phyloP scores from a whole-genome alignment of 2,797 vertebrate genomes.

The Periparus ater region DNA sequence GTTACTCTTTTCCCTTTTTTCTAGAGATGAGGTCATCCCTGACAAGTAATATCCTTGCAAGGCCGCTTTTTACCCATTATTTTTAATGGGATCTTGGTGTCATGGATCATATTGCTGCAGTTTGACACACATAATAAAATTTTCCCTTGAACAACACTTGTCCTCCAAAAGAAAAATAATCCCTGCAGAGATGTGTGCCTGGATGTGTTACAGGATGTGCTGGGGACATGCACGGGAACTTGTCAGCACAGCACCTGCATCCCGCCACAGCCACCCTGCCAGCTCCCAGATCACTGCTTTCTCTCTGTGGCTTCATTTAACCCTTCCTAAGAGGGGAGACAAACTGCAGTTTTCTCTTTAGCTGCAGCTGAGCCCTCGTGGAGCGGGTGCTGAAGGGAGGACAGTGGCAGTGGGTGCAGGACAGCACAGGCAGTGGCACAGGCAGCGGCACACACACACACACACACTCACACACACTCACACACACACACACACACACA shows the following conservation, averaged over 20 bases:
- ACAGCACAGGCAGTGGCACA: accelerated
- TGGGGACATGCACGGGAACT: not conserved
- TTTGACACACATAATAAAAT: not conserved
- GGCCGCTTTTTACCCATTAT: not conserved
- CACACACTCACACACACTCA: not conserved
- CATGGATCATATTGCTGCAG: not conserved
- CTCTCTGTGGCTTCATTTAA: not conserved
- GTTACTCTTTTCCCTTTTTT: not conserved
- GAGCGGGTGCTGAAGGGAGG: not conserved
- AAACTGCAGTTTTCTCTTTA: not conserved
- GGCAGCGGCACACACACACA: no score
- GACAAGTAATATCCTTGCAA: not conserved
- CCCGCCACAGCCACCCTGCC: accelerated
- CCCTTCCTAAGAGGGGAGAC: not conserved
- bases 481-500: accelerated
- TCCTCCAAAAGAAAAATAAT: not conserved
- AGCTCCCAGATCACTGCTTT: not conserved
- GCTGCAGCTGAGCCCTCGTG: not conserved
- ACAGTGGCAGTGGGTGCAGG: accelerated
- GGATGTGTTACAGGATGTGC: not conserved
- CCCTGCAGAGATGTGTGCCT: not conserved
- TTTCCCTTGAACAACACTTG: not conserved
- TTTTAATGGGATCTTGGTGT: not conserved
- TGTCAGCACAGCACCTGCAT: not conserved
- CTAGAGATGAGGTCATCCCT: not conserved